Evolutionary conservation across 2,113 vertebrate species (phyloP), one percentile per base, ranked within the genome.

Genomic region (Lates calcarifer): DNA sequence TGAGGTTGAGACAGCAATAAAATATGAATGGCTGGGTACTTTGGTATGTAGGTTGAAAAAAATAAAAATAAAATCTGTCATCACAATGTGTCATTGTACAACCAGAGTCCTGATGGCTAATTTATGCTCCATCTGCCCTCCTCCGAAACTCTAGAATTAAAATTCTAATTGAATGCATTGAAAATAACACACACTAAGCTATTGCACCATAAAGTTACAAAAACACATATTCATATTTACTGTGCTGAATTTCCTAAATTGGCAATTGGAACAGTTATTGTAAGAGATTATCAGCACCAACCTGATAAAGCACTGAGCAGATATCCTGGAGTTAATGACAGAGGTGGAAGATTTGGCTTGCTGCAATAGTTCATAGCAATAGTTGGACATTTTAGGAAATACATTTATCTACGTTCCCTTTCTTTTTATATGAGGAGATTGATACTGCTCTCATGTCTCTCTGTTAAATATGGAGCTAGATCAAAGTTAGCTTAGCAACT

Each of bases 91-190:
- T 81, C 39, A 80, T 73, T 63, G 51, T 69, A 62, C 24, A 62
- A 55, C 58, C 74, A 67, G 49, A 65, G 12, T 62, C 67, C 74
- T 24, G 76, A 83, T 83, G 77, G 82, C 76, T 90, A 87, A 89
- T 90, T 86, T 80, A 91, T 82, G 79, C 53, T 68, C 79, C 87
- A 82, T 88, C 75, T 90, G 86, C 66, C 75, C 60, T 62, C 74
- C 55, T 74, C 11, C 17, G 55, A 68, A 82, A 41, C 45, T 35
- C 22, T 55, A 22, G 64, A 72, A 88, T 88, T 79, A 41, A 74
- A 72, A 76, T 85, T 65, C 57, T 39, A 74, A 84, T 58, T 18
- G 56, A 41, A 72, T 41, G 18, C 58, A 73, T 45, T 29, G 18
- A 68, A 60, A 57, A 70, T 47, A 8, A 22, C 4, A 62, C 18